phyloP scores from a whole-genome alignment of 2,113 vertebrate species.

The Cardinalis cardinalis region DNA sequence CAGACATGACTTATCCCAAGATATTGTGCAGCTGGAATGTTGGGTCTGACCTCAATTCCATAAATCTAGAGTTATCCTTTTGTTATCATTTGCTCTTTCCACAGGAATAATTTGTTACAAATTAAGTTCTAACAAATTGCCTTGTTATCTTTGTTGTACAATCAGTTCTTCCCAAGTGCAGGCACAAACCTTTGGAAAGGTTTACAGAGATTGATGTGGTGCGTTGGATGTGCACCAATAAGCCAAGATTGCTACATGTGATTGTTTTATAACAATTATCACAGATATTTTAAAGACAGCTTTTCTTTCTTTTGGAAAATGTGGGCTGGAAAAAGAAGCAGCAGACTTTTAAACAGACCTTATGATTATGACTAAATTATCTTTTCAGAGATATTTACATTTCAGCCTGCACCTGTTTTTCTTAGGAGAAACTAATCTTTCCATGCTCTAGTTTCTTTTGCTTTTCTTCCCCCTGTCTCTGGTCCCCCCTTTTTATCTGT shows the following conservation, averaged over 20 bases:
- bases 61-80: not conserved
- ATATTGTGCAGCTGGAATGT: not conserved
- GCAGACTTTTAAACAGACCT: not conserved
- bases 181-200: not conserved
- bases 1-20: not conserved
- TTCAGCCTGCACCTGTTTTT: not conserved
- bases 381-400: not conserved
- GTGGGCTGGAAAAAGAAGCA: not conserved
- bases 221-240: not conserved
- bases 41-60: not conserved
- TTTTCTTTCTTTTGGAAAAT: not conserved
- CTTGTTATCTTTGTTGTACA: not conserved
- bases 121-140: constrained; percentile 3
- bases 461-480: not conserved
- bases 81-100: not conserved
- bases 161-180: not conserved
- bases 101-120: not conserved
- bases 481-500: not conserved
- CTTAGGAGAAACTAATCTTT: not conserved
- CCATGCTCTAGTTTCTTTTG: not conserved
- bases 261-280: not conserved
- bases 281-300: not conserved
- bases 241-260: not conserved
- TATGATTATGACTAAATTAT: not conserved
- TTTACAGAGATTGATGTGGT: not conserved